Evolutionary conservation across 1,140 invertebrate species (phyloP), one percentile per base, ranked within the genome.

Genomic region (Leptinotarsa undecemlineata): DNA sequence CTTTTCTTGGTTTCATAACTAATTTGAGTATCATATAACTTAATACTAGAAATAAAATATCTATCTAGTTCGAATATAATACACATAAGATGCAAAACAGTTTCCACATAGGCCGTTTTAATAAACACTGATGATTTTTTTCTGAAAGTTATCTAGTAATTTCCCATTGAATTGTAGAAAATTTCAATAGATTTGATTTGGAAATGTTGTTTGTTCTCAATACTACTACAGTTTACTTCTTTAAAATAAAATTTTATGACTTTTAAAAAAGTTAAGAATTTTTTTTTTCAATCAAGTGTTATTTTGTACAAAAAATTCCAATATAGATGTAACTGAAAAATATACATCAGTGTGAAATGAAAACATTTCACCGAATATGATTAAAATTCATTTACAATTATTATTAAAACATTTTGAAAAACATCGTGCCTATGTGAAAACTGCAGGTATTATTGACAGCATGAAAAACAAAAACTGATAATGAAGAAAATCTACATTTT

Each of bases 21-120:
- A 57, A 57, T 57, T 33, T 67, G 64, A 67, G 64, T 67, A 67
- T 67, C 64, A 67, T 26, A 67, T 67, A 42, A 23, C 62, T 20
- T 63, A 63, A 63, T 20, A 13, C 20, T 63, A 21, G 23, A 33
- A 67, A 23, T 42, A 67, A 67, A 33, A 67, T 67, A 67, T 42
- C 21, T 67, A 67, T 67, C 26, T 67, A 57, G 15, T 19, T 67
- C 26, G 64, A 33, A 67, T 67, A 67, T 33, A 21, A 42, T 67
- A 67, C 64, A 67, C 64, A 42, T 42, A 67, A 42, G n/a, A 67
- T 67, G 26, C 64, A 67, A 67, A 8, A 67, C 15, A 6, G 64
- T 67, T 67, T 67, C 26, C 64, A 67, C 64, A 67, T 13, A 67
- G 23, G 64, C 11, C n/a, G 3, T 15, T n/a, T 8, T 67, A 15